Base-by-base conservation (phyloP, 2,797 vertebrate species). In the Balearica regulorum region DNA sequence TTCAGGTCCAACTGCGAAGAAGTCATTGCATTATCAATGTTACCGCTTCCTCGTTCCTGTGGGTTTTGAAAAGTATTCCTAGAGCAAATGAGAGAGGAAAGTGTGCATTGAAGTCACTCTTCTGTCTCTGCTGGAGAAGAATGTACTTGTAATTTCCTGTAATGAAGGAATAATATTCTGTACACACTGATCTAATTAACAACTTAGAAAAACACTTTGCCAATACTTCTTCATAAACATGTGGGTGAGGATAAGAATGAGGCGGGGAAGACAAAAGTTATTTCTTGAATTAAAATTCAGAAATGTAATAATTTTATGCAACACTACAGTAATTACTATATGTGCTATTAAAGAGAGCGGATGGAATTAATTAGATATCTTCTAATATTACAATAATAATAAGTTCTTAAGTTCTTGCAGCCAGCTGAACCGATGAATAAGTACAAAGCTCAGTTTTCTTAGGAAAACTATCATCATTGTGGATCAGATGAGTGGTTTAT, bases 111-210 rank as follows among this genome's bases (percentile, higher is more conserved):
- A 91, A 87, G 65, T 75, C 44, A 64, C 22, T 82, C 21, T 73
- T 84, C n/a, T 75, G 21, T 24, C n/a, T 86, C 15, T 75, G 15
- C 48, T 86, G 55, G 29, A 78, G 91, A 71, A 89, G 26, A 89
- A 57, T 2, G 3, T 20, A 28, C 21, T 86, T 72, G 22, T 29
- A 62, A 75, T 96, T 94, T 75, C 28, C 54, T 76, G 13, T 81
- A 92, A 93, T 93, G 76, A 81, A 88, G 57, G 26, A 71, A 86
- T 80, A 61, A 89, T 91, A 93, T 91, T 96, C 84, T 86, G 44
- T 83, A 72, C 70, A 78, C 28, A 39, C 17, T 46, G 49, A 43
- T 78, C 79, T 88, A 95, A 95, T 96, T 93, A 95, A 82, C 22
- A 83, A 37, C 37, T 46, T 62, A 75, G 76, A 68, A 88, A 94